Evolutionary conservation across 2,797 vertebrate genomes (phyloP).

Genomic region (Champsocephalus gunnari): DNA sequence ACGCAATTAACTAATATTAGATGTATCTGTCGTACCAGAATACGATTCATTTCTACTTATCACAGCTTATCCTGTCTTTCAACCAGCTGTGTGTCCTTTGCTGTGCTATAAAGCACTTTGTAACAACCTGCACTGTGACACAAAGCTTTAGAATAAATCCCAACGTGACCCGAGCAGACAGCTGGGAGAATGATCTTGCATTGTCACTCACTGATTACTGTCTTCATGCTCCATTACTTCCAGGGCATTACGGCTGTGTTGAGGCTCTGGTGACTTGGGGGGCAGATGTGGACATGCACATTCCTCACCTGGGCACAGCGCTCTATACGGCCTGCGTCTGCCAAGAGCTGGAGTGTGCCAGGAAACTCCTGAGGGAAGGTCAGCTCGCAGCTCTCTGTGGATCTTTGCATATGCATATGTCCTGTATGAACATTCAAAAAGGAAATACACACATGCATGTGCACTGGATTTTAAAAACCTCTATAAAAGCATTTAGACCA

Average conservation of each 20-base stretch:
- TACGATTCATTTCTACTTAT: constrained; percentile 2
- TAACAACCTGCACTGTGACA: constrained; percentile 20
- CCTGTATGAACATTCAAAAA: constrained; percentile 5
- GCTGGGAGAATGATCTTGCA: constrained; percentile 59
- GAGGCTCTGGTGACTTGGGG: constrained; percentile 93
- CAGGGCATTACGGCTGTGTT: constrained; percentile 94
- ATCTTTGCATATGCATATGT: constrained; percentile 38
- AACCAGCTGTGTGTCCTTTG: constrained; percentile 38
- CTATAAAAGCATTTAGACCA: neutral
- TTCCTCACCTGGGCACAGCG: constrained; percentile 94
- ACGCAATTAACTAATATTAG: too few relatives aligned
- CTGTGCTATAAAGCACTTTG: constrained; percentile 21
- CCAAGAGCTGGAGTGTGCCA: constrained; percentile 90
- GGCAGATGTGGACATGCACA: constrained; percentile 93
- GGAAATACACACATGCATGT: neutral
- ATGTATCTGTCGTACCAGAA: neutral
- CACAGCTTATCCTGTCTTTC: neutral
- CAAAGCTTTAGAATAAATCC: constrained; percentile 53
- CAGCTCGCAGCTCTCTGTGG: constrained; percentile 39
- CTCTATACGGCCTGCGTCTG: constrained; percentile 92
- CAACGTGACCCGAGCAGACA: constrained; percentile 43
- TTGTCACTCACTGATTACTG: constrained; percentile 60
- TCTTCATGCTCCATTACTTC: constrained; percentile 68
- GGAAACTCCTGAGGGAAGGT: constrained; percentile 95
- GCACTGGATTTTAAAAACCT: neutral